Conservation (phyloP, 2,797 vertebrate species). For the Dryobates pubescens region DNA sequence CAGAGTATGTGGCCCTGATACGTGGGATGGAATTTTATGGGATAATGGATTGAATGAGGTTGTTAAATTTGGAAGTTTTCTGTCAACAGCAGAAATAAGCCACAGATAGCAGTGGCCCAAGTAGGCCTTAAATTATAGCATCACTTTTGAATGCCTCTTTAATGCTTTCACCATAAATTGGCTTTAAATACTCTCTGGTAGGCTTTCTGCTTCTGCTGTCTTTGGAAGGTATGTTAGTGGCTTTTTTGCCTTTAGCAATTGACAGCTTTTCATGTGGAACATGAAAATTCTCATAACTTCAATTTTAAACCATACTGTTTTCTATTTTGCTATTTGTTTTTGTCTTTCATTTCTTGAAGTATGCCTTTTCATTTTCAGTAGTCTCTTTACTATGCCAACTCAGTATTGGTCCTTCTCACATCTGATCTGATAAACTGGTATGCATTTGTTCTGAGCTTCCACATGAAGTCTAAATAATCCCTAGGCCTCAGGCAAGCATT, state of each 20-base stretch:
- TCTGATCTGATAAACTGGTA: not conserved
- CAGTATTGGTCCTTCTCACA: not conserved
- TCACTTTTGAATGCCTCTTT: not conserved
- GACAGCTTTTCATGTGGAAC: not conserved
- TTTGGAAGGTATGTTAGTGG: not conserved
- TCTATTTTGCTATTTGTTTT: not conserved
- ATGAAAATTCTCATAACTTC: not conserved
- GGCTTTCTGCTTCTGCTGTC: not conserved
- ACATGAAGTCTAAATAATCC: not conserved
- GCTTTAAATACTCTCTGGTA: not conserved
- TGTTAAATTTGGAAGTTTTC: not conserved
- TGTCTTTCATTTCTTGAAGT: not conserved
- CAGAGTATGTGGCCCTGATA: not conserved
- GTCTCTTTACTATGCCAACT: not conserved
- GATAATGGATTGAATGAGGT: conserved; percentile 1
- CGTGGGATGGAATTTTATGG: conserved; percentile 18
- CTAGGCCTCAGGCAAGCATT: not conserved
- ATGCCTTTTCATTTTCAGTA: not conserved
- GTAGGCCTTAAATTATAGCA: not conserved
- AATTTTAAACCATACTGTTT: not conserved
- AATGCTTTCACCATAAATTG: not conserved
- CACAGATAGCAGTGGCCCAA: not conserved
- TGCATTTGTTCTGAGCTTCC: not conserved
- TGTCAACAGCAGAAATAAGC: conserved; percentile 13
- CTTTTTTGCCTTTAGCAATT: not conserved